Conservation (phyloP, 2,888 invertebrate genomes). For the Xiphydria camelus region DNA sequence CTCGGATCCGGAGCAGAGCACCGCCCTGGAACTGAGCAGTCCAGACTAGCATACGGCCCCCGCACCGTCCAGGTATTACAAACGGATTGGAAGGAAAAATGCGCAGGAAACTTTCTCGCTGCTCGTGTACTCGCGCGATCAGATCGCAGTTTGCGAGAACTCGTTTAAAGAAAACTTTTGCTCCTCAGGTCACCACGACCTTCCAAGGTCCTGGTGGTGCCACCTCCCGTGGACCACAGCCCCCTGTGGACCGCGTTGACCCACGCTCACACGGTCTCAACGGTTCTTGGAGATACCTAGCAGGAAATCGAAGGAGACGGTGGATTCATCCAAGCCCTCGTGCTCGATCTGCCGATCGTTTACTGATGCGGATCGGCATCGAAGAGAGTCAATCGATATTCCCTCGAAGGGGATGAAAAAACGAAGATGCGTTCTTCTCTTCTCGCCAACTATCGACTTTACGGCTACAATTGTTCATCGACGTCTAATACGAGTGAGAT, state of each 20-base stretch:
- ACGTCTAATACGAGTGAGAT: no score
- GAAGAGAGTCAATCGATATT: no score
- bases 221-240: conserved; percentile 65
- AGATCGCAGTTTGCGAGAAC: no score
- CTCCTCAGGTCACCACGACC: conserved; percentile 47
- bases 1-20: conserved; percentile 75
- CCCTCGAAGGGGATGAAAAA: no score
- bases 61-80: conserved; percentile 45
- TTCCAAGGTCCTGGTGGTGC: conserved; percentile 42
- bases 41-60: conserved; percentile 52
- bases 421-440: no score
- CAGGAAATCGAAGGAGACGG: conserved; percentile 61
- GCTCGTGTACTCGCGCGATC: neutral
- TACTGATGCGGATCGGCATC: no score
- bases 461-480: no score
- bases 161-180: no score
- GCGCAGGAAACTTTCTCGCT: no score
- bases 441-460: no score
- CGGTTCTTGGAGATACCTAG: conserved; percentile 60
- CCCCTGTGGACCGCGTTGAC: conserved; percentile 83
- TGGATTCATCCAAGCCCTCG: conserved; percentile 62
- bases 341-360: conserved; percentile 65
- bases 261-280: conserved; percentile 66
- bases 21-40: conserved; percentile 51
- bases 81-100: no score